A percentile compares a stretch with the other conserved stretches of the same genome.
These are phyloP conservation scores for Bolinopsis microptera DNA, from an alignment of 37 sponge, comb jelly and placozoan genomes.

Conservation along the genomic window DNA sequence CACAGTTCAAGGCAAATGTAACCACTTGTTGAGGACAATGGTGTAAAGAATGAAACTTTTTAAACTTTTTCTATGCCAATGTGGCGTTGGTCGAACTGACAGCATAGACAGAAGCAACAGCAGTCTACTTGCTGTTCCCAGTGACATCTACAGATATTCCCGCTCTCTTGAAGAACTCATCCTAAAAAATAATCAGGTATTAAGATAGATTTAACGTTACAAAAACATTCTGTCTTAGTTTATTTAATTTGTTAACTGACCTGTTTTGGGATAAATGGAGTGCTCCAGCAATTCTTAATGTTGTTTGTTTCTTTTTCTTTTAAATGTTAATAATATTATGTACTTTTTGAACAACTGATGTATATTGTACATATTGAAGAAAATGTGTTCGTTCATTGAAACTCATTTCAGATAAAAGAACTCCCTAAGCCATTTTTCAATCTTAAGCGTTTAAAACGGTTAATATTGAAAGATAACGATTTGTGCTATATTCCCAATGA, in stretches of 20 bases:
- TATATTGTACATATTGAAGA: too few relatives aligned
- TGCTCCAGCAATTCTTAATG: too few relatives aligned
- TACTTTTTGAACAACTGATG: too few relatives aligned
- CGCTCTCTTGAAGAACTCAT: slow-evolving; percentile 10
- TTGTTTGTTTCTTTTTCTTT: too few relatives aligned
- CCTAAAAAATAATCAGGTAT: slow-evolving; percentile 41
- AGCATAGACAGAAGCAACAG: slow-evolving; percentile 28
- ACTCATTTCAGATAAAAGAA: slow-evolving; percentile 26
- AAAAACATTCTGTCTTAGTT: too few relatives aligned
- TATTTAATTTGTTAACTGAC: too few relatives aligned
- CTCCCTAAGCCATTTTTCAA: slow-evolving; percentile 56
- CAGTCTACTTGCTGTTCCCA: slow-evolving; percentile 3
- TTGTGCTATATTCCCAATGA: slow-evolving; percentile 30
- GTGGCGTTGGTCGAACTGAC: slow-evolving; percentile 27
- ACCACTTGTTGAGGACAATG: not conserved
- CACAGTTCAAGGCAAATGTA: not conserved
- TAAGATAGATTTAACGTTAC: too few relatives aligned
- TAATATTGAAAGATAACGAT: slow-evolving; percentile 37
- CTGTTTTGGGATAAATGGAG: too few relatives aligned
- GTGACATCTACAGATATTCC: slow-evolving; percentile 50
- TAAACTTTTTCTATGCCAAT: slow-evolving; percentile 10
- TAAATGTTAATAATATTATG: too few relatives aligned
- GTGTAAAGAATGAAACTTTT: not conserved
- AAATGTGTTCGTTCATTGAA: too few relatives aligned
- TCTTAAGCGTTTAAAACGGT: slow-evolving; percentile 24